phyloP scores from a whole-genome alignment of 2,797 vertebrate species.

The Chiloscyllium punctatum region DNA sequence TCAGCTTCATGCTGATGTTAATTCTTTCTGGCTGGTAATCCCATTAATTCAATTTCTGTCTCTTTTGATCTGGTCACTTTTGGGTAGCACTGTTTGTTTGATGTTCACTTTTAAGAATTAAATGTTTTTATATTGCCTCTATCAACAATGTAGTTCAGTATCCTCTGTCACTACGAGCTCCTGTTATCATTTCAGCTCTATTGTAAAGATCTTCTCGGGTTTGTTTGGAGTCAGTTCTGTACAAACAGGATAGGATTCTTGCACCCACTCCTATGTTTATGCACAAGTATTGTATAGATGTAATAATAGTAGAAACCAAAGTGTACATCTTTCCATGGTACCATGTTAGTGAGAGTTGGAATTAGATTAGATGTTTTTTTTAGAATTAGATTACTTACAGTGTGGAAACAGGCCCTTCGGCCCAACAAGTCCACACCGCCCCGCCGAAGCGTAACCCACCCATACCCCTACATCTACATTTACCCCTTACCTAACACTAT shows the following conservation, averaged over 20 bases:
- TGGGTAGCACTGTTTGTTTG: neutral
- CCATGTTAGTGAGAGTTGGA: neutral
- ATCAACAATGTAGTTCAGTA: neutral
- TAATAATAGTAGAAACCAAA: neutral
- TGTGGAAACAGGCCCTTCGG: no score
- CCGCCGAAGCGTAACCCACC: no score
- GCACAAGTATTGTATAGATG: neutral
- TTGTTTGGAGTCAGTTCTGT: neutral
- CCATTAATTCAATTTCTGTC: slow-evolving; percentile 26
- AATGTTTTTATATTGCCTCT: neutral
- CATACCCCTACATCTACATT: no score
- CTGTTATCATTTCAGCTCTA: neutral
- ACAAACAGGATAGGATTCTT: neutral
- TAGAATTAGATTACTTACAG: no score
- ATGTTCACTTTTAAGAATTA: slow-evolving; percentile 24
- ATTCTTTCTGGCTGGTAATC: neutral
- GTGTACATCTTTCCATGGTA: neutral
- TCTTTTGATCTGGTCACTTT: slow-evolving; percentile 24
- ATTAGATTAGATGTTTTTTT: no score
- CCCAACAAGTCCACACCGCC: no score
- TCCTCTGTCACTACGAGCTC: neutral
- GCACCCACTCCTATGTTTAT: neutral
- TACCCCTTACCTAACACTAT: no score
- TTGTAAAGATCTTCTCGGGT: neutral
- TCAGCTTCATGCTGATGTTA: neutral